Percentiles rank a stretch among this genome's conserved stretches.
Conservation (phyloP, 2,797 vertebrate species). For the Diplodus puntazzo region DNA sequence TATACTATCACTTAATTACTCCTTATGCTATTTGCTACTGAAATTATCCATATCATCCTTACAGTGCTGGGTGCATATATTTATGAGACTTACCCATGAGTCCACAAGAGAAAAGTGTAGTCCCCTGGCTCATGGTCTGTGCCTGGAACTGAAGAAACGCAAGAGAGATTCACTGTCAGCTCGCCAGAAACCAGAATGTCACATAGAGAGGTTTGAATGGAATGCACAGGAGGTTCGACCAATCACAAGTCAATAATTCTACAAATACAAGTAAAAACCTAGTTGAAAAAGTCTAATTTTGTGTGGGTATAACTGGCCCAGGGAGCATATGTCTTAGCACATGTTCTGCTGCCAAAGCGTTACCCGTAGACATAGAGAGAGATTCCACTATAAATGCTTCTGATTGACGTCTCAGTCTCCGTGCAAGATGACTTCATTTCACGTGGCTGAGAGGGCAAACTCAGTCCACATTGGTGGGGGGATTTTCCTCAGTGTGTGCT, state of each 20-base stretch:
- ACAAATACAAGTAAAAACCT: slow-evolving; percentile 12
- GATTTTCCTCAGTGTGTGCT: slow-evolving; percentile 54
- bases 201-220: slow-evolving; percentile 8
- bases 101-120: slow-evolving; percentile 94
- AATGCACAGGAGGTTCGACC: slow-evolving; percentile 8
- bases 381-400: slow-evolving; percentile 39
- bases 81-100: slow-evolving; percentile 90
- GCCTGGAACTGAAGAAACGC: slow-evolving; percentile 88
- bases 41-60: background rate
- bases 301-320: background rate
- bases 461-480: slow-evolving; percentile 53
- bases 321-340: background rate
- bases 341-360: slow-evolving; percentile 11
- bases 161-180: slow-evolving; percentile 64
- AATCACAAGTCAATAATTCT: slow-evolving; percentile 1
- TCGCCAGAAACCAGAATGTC: slow-evolving; percentile 9
- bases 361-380: background rate
- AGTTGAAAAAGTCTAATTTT: slow-evolving; percentile 14
- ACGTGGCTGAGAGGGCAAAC: slow-evolving; percentile 66
- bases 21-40: background rate
- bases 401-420: slow-evolving; percentile 34
- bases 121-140: slow-evolving; percentile 95
- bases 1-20: background rate
- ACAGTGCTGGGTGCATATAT: background rate
- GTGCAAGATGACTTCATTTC: slow-evolving; percentile 68